phyloP scores from a whole-genome alignment of 1,140 invertebrate genomes.

The Sarcophaga bullata region DNA sequence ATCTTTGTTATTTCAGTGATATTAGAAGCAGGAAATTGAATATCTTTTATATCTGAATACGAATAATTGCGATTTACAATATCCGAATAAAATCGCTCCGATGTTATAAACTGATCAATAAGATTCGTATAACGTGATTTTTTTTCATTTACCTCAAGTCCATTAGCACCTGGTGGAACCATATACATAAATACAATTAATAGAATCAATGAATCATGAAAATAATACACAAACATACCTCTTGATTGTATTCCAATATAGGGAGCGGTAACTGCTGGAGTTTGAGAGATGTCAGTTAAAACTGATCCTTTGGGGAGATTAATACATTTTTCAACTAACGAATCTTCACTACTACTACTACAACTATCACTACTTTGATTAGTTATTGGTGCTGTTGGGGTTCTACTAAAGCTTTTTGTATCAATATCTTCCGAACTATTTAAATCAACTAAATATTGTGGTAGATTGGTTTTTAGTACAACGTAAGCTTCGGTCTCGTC shows the following conservation, averaged over 20 bases:
- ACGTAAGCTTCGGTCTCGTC: slow-evolving; percentile 35
- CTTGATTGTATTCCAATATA: too few species aligned
- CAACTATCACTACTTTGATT: neutral
- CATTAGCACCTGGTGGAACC: too few species aligned
- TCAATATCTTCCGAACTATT: slow-evolving; percentile 2
- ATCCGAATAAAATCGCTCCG: neutral
- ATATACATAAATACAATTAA: too few species aligned
- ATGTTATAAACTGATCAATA: neutral
- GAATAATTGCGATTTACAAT: neutral
- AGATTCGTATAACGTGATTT: neutral
- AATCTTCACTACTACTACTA: neutral
- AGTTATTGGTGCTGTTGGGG: slow-evolving; percentile 11
- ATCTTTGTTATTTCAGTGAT: neutral
- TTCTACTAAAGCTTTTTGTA: slow-evolving; percentile 19
- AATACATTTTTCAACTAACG: neutral
- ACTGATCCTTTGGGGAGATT: neutral
- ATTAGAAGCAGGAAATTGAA: neutral
- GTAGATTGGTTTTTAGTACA: neutral
- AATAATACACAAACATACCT: too few species aligned
- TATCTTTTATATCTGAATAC: neutral
- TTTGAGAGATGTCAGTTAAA: too few species aligned
- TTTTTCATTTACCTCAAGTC: too few species aligned
- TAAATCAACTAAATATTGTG: slow-evolving; percentile 10
- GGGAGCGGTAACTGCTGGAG: too few species aligned
- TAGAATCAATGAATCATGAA: too few species aligned